A percentile compares a stretch with the other conserved stretches of the same genome.
Conservation (phyloP, 2,797 vertebrate species). For the Sebastes minor region DNA sequence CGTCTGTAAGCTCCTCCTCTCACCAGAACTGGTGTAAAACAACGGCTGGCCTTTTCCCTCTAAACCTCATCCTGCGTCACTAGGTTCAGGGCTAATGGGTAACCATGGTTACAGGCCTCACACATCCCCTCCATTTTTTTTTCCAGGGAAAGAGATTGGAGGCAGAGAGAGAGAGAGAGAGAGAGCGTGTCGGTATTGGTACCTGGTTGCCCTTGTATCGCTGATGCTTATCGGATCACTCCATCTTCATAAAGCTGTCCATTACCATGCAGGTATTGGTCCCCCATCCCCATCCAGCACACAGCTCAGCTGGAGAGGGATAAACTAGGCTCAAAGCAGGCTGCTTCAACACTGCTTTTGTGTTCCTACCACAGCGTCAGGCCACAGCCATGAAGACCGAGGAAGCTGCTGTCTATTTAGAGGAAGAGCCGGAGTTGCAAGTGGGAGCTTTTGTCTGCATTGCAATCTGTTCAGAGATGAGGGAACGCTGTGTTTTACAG, state of each 20-base stretch:
- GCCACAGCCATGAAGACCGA: neutral
- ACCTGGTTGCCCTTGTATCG: constrained; percentile 70
- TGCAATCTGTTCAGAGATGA: constrained; percentile 27
- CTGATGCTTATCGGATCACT: constrained; percentile 74
- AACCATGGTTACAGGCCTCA: constrained; percentile 80
- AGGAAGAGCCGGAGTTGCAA: neutral
- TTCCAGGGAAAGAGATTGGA: constrained; percentile 37
- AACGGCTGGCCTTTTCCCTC: constrained; percentile 72
- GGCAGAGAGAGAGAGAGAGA: neutral
- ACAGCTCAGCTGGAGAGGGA: constrained; percentile 53
- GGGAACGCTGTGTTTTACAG: neutral
- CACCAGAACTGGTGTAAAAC: constrained; percentile 63
- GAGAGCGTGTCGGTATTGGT: constrained; percentile 38
- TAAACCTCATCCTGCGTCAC: constrained; percentile 71
- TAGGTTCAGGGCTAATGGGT: constrained; percentile 73
- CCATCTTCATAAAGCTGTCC: constrained; percentile 74
- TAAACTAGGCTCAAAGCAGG: constrained; percentile 33
- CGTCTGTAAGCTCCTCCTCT: constrained; percentile 63
- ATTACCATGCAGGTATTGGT: constrained; percentile 58
- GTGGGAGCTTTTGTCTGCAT: constrained; percentile 15
- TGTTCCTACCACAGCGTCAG: constrained; percentile 23
- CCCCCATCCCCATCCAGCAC: constrained; percentile 37
- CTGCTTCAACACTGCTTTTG: constrained; percentile 36
- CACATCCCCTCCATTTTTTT: constrained; percentile 66
- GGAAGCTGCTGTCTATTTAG: constrained; percentile 11